Percentiles rank a stretch among this genome's conserved stretches.
Conservation (phyloP, 2,888 invertebrate genomes). For the Homarus gammarus region DNA sequence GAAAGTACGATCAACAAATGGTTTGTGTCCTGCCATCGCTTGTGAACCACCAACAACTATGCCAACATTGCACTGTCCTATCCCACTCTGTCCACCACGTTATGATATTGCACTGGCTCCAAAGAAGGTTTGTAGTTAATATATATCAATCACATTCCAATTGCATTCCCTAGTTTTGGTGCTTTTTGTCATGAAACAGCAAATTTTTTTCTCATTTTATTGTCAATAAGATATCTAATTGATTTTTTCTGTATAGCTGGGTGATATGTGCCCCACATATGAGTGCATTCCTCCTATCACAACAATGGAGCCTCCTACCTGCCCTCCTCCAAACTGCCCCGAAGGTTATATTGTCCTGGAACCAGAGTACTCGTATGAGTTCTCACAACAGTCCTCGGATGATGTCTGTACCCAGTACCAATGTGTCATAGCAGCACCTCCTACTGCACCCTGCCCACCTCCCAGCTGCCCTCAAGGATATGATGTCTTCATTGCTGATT, state of each 20-base stretch:
- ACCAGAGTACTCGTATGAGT: constrained; percentile 78
- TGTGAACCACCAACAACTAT: constrained; percentile 69
- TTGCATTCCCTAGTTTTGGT: not conserved
- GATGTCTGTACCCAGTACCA: constrained; percentile 68
- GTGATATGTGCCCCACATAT: constrained; percentile 76
- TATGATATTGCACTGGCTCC: constrained; percentile 79
- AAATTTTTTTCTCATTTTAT: not conserved
- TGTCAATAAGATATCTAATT: not conserved
- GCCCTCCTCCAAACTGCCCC: constrained; percentile 66
- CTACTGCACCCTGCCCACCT: constrained; percentile 56
- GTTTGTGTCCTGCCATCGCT: constrained; percentile 71
- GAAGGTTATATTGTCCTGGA: constrained; percentile 76
- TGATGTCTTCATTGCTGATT: constrained; percentile 69
- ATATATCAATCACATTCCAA: not conserved
- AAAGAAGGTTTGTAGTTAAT: constrained; percentile 61
- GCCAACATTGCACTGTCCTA: constrained; percentile 79
- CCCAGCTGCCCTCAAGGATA: constrained; percentile 75
- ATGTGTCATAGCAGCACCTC: constrained; percentile 82
- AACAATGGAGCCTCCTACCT: constrained; percentile 78
- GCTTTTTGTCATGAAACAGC: not conserved
- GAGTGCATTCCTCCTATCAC: constrained; percentile 76
- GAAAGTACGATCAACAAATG: constrained; percentile 36
- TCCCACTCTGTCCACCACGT: constrained; percentile 83
- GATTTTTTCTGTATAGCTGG: constrained; percentile 35
- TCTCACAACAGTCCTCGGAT: constrained; percentile 34